Conservation (phyloP, 2,797 vertebrate genomes). For the Chelmon rostratus region DNA sequence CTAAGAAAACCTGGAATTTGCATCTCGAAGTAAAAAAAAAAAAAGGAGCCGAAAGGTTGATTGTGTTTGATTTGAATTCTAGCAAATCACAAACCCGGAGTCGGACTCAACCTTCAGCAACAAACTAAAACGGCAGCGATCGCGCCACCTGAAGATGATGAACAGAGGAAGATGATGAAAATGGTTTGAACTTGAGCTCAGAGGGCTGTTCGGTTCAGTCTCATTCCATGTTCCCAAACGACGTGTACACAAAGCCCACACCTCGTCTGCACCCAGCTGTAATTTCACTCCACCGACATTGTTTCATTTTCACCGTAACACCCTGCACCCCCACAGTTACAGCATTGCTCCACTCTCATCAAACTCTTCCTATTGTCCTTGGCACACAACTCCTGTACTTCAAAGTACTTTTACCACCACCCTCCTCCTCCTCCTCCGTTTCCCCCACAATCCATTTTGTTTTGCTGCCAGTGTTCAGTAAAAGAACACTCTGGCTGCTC, state of each 20-base stretch:
- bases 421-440: conserved; percentile 16
- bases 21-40: background rate
- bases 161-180: conserved; percentile 26
- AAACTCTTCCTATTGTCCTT: conserved; percentile 68
- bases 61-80: background rate
- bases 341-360: conserved; percentile 57
- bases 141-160: background rate
- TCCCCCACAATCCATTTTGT: conserved; percentile 53
- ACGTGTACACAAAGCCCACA: conserved; percentile 37
- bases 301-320: conserved; percentile 54
- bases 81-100: conserved; percentile 2
- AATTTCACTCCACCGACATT: conserved; percentile 39
- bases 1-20: background rate
- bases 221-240: conserved; percentile 34
- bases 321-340: conserved; percentile 56
- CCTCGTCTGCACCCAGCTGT: conserved; percentile 31
- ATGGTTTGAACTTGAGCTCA: conserved; percentile 4
- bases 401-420: conserved; percentile 59
- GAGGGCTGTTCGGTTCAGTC: conserved; percentile 19
- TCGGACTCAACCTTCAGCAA: background rate
- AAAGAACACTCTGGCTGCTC: conserved; percentile 49
- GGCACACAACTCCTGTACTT: conserved; percentile 58
- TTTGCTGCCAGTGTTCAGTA: conserved; percentile 61
- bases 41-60: background rate
- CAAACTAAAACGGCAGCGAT: background rate